These are phyloP conservation scores for Fundulus diaphanus DNA, from an alignment of 2,797 vertebrate species.

Conservation along the genomic window DNA sequence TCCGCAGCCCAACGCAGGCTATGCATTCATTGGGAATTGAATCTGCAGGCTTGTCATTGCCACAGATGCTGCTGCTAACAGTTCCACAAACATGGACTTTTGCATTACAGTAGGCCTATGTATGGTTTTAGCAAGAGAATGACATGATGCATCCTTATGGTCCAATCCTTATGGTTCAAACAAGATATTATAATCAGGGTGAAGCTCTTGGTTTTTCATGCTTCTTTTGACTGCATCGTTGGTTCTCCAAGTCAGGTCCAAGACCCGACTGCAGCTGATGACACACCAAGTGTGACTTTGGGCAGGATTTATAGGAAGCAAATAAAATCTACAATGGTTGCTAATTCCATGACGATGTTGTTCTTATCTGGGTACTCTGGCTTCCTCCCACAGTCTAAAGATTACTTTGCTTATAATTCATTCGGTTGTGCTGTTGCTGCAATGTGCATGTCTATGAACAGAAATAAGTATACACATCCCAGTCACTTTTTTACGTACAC, in stretches of 20 bases:
- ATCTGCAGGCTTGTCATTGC: not conserved
- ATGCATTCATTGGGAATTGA: conserved; percentile 2
- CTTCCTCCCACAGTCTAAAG: no score
- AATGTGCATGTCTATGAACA: no score
- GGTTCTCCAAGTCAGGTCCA: not conserved
- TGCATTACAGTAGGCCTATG: not conserved
- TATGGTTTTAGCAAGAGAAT: not conserved
- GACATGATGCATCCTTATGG: not conserved
- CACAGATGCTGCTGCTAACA: conserved; percentile 1
- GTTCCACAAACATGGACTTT: not conserved
- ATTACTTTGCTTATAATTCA: no score
- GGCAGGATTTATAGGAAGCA: not conserved
- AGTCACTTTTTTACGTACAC: no score
- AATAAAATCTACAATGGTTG: not conserved
- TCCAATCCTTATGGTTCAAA: not conserved
- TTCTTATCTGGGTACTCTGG: no score
- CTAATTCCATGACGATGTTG: not conserved
- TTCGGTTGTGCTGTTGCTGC: no score
- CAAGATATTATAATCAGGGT: not conserved
- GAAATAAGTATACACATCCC: no score
- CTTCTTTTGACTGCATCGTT: not conserved
- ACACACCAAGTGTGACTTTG: not conserved
- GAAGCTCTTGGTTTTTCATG: not conserved
- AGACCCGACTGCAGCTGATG: not conserved
- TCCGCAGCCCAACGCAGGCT: not conserved